These are phyloP conservation scores for Neolamprologus toae DNA, from an alignment of 2,113 vertebrate species.

Conservation along the genomic window DNA sequence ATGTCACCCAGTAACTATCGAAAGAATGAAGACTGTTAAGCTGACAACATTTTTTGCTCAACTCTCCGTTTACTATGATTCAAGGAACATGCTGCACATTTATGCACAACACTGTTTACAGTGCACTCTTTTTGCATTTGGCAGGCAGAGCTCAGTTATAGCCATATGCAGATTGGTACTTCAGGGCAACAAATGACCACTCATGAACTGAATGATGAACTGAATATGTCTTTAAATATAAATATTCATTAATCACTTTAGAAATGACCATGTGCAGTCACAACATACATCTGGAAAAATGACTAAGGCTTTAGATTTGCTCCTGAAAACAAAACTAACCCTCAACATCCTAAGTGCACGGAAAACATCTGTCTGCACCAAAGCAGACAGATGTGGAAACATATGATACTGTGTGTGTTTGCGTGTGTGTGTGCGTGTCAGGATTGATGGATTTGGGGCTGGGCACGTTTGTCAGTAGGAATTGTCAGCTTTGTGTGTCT, in stretches of 20 bases:
- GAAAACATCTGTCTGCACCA: background rate
- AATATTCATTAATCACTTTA: background rate
- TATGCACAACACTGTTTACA: background rate
- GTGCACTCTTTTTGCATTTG: background rate
- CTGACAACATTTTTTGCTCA: background rate
- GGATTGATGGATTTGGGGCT: background rate
- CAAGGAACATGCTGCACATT: background rate
- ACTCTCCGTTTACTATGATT: accelerated
- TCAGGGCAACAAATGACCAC: background rate
- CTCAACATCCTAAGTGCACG: background rate
- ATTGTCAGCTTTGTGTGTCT: background rate
- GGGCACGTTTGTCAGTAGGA: background rate
- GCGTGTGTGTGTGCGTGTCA: background rate
- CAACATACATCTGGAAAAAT: background rate
- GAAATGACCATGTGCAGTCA: background rate
- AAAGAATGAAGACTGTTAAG: background rate
- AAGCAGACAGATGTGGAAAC: background rate
- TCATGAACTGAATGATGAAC: background rate
- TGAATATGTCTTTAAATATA: background rate
- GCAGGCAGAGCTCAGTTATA: background rate
- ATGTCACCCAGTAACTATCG: background rate
- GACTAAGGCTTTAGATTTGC: background rate
- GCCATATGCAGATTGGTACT: background rate
- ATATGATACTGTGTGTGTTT: background rate
- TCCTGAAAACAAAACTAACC: background rate